Base-by-base conservation (phyloP, 2,888 invertebrate species). In the Drosophila imparisetae region DNA sequence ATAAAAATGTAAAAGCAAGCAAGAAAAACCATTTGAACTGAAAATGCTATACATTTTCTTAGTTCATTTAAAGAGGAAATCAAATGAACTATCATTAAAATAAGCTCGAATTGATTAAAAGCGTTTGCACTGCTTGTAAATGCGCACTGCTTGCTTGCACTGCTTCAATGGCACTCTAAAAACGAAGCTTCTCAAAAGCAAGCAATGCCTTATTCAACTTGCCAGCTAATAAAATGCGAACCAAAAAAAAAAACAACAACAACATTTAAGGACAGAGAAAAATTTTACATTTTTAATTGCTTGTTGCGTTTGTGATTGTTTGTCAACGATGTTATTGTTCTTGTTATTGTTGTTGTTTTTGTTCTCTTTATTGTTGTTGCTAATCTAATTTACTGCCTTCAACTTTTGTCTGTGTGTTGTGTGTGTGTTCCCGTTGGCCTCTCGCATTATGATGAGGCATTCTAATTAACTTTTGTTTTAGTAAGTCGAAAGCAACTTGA, bases 381-480 rank as follows among this genome's bases (percentile, higher is more conserved):
- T 89, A 89, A 86, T 86, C 90, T 89, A 86, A 86, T 86, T 86
- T 89, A 89, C 85, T 84, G 87, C 80, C 88, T 84, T 82, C 89
- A 89, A 89, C 83, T 89, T 78, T 80, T 86, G 83, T 79, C 64
- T 73, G 64, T 62, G 55, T 38, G 38, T n/a, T 54, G 52, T 53
- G 52, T 78, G 63, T 64, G 64, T 78, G 57, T 57, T 67, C 45
- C 53, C 55, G 62, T 70, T 77, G 86, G 75, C 86, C 66, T 79
- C 77, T 79, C 80, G 82, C 85, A 87, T 85, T 89, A 89, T 84
- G 78, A 89, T 67, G 89, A 79, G 80, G 78, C 85, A 86, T 89
- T 86, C 87, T 86, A 86, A 86, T 86, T 89, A 86, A 86, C 85
- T 86, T 86, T 89, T 86, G 88, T 86, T 89, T 89, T 89, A 85